Conservation (phyloP, 2,797 vertebrate species). For the Myiotriccus ornatus region DNA sequence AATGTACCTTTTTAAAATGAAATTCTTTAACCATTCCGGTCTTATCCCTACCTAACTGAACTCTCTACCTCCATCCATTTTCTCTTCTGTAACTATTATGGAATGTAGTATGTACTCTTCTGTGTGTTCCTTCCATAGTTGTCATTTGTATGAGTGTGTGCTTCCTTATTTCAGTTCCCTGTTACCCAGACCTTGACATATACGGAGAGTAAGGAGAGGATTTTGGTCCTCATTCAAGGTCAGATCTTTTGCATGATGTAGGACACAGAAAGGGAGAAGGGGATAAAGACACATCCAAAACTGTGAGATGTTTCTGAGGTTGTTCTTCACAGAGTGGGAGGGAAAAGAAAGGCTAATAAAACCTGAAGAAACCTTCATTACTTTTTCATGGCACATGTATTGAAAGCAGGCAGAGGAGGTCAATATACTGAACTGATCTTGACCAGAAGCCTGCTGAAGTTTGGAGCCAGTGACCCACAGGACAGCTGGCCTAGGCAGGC, state of each 20-base stretch:
- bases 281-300: background rate
- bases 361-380: background rate
- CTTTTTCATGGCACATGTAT: accelerated
- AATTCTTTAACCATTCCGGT: background rate
- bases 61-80: background rate
- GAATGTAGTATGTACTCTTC: background rate
- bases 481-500: background rate
- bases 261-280: background rate
- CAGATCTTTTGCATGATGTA: background rate
- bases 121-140: background rate
- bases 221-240: background rate
- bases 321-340: background rate
- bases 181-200: background rate
- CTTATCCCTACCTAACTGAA: background rate
- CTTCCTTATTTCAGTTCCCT: background rate
- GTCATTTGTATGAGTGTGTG: background rate
- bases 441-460: accelerated
- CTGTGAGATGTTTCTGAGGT: background rate
- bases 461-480: background rate
- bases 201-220: background rate
- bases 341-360: background rate
- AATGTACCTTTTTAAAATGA: background rate
- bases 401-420: background rate
- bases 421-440: background rate
- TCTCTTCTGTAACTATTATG: background rate